These are phyloP conservation scores for Muntiacus reevesi DNA, from an alignment of 2,113 vertebrate species.

Conservation along the genomic window DNA sequence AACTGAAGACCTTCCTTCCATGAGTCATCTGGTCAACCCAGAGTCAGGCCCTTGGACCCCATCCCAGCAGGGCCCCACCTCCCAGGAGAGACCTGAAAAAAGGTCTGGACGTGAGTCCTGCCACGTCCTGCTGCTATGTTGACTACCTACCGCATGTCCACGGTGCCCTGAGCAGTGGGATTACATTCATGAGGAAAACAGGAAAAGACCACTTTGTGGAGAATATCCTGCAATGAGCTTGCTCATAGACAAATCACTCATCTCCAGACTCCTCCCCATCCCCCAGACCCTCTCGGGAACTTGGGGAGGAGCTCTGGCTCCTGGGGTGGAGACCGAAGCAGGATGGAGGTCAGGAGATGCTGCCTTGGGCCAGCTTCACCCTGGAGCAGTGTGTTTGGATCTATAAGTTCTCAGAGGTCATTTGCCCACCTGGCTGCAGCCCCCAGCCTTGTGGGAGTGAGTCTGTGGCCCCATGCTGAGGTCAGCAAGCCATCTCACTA, in stretches of 20 bases:
- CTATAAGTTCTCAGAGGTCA: neutral
- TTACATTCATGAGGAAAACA: fast-evolving
- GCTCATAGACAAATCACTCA: neutral
- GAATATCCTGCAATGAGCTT: neutral
- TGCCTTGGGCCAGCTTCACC: neutral
- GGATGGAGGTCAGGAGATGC: neutral
- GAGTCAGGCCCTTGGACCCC: neutral
- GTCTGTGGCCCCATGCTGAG: neutral
- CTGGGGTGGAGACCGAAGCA: neutral
- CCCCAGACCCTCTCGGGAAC: neutral
- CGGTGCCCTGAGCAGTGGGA: neutral
- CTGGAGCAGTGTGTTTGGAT: neutral
- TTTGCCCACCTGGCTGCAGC: neutral
- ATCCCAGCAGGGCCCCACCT: neutral
- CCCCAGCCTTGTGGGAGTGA: neutral
- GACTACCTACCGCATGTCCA: neutral
- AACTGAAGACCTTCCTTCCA: neutral
- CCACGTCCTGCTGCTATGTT: neutral
- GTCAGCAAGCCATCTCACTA: neutral
- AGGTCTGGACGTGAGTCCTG: neutral
- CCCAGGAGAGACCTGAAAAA: neutral
- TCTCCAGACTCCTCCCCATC: too few relatives aligned
- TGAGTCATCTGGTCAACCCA: neutral
- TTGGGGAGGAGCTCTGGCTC: neutral
- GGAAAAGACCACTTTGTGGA: neutral